These are phyloP conservation scores for Teleogryllus occipitalis DNA, from an alignment of 1,140 invertebrate species.

Conservation along the genomic window DNA sequence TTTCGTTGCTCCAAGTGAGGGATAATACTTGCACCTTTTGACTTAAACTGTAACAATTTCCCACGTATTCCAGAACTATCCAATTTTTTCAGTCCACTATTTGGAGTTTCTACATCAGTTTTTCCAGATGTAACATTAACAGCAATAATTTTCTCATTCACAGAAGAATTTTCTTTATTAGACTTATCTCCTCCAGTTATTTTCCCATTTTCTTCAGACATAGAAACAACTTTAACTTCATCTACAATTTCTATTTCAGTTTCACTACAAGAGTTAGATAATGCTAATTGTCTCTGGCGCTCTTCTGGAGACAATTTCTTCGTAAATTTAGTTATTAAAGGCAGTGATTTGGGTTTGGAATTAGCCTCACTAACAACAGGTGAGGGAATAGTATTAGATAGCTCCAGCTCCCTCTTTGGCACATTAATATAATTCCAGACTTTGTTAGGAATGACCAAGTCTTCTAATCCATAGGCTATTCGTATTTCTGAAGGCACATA, in stretches of 20 bases:
- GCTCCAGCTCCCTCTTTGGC: conserved; percentile 11
- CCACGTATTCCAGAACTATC: no score
- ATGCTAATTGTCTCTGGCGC: conserved; percentile 37
- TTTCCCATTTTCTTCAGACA: not conserved
- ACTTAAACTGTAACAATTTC: no score
- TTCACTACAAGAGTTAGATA: not conserved
- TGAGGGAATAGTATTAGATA: conserved; percentile 3
- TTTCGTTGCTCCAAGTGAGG: not conserved
- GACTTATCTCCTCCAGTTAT: not conserved
- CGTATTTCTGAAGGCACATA: conserved; percentile 49
- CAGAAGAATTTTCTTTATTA: no score
- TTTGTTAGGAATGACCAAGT: conserved; percentile 46
- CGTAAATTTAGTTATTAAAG: conserved; percentile 45
- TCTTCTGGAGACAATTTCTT: conserved; percentile 44
- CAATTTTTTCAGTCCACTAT: no score
- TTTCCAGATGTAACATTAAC: no score
- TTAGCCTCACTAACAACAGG: not conserved
- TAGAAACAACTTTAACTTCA: not conserved
- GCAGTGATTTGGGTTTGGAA: not conserved
- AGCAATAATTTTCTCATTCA: no score
- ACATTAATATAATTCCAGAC: conserved; percentile 27
- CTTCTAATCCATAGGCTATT: conserved; percentile 45
- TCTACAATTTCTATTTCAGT: not conserved
- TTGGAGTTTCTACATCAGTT: no score
- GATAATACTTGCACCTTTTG: no score